Percentiles rank a stretch among this genome's conserved stretches.
Conservation (phyloP, 2,113 vertebrate genomes). For the Oenanthe oenanthe region DNA sequence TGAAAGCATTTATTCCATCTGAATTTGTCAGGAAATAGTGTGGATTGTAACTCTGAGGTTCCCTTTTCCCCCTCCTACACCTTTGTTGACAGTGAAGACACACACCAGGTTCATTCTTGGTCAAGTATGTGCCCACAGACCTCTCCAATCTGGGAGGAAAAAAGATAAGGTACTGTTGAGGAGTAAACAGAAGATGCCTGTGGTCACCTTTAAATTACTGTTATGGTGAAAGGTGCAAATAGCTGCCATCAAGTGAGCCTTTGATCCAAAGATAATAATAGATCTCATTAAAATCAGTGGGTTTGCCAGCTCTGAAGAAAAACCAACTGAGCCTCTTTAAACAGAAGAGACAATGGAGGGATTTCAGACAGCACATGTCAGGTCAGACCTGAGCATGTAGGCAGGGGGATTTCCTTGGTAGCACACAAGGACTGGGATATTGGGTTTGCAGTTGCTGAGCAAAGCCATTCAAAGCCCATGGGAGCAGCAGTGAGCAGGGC, state of each 20-base stretch:
- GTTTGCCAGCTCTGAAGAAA: conserved; percentile 34
- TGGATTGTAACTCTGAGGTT: not conserved
- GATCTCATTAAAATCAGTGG: conserved; percentile 40
- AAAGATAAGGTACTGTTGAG: conserved; percentile 18
- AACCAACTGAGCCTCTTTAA: not conserved
- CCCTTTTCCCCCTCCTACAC: not conserved
- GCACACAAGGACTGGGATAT: not conserved
- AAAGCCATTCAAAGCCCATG: not conserved
- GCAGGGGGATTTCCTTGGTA: conserved; percentile 25
- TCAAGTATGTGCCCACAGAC: conserved; percentile 35
- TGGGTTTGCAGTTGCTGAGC: not conserved
- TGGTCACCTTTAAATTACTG: conserved; percentile 57
- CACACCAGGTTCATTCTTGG: conserved; percentile 34
- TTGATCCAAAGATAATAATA: conserved; percentile 61
- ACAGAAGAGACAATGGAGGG: not conserved
- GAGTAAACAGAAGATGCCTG: conserved; percentile 52
- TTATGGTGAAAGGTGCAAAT: conserved; percentile 59
- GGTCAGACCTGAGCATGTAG: not conserved
- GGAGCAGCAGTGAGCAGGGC: not conserved
- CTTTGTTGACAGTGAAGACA: conserved; percentile 34
- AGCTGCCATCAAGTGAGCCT: conserved; percentile 36
- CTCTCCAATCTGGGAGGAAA: not conserved
- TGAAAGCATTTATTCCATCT: not conserved
- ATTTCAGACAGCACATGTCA: conserved; percentile 24
- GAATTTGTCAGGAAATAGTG: conserved; percentile 42